Evolutionary conservation across 2,113 vertebrate species (phyloP).

Genomic region (Leucopternis melanops): DNA sequence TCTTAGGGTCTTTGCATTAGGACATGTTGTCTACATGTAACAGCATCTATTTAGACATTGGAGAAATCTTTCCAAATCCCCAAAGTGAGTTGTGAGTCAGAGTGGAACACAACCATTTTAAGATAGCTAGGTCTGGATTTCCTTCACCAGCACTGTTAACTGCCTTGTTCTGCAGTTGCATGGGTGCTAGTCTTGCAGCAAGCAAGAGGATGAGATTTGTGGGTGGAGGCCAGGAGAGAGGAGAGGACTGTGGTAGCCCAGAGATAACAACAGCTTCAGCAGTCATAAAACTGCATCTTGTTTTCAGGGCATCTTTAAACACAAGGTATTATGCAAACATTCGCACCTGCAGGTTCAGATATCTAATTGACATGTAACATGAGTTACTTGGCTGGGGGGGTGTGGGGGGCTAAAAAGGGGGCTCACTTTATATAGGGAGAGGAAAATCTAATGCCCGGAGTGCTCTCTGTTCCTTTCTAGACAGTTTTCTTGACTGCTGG

Average conservation of each 20-base stretch:
- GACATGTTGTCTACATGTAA: neutral
- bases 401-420: too few species aligned
- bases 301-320: neutral
- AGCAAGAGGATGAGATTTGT: neutral
- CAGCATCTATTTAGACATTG: neutral
- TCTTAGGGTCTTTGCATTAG: neutral
- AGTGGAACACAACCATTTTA: neutral
- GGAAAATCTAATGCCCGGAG: neutral
- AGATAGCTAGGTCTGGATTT: neutral
- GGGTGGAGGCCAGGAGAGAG: neutral
- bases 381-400: neutral
- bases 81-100: accelerated
- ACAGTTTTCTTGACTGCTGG: neutral
- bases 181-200: neutral
- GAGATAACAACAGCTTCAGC: neutral
- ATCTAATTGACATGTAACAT: too few species aligned
- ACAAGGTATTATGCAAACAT: neutral
- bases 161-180: neutral
- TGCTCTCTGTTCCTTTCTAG: neutral
- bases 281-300: neutral
- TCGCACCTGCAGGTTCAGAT: neutral
- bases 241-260: neutral
- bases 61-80: neutral
- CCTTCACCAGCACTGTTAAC: neutral
- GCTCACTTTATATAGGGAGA: too few species aligned